phyloP scores from a whole-genome alignment of 2,113 vertebrate species.

The Columba janthina region DNA sequence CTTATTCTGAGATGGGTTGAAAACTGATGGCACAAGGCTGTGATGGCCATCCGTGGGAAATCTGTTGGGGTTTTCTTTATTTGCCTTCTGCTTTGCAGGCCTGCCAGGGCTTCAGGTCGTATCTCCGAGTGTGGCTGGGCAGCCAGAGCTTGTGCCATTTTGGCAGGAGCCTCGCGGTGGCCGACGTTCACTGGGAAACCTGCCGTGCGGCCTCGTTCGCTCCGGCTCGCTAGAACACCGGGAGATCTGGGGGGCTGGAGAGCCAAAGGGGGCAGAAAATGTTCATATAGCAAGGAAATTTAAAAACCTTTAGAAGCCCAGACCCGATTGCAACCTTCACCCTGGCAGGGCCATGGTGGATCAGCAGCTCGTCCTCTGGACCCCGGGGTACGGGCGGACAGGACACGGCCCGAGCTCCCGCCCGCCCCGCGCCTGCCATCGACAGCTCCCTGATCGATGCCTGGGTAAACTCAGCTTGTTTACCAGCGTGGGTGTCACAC shows the following conservation, averaged over 20 bases:
- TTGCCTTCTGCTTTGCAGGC: background rate
- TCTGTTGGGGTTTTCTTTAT: background rate
- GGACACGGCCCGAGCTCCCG: background rate
- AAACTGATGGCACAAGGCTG: background rate
- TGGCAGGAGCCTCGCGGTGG: background rate
- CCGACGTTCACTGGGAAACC: slow-evolving; percentile 42
- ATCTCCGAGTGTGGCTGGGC: background rate
- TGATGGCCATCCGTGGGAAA: background rate
- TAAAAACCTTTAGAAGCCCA: background rate
- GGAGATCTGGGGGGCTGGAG: background rate
- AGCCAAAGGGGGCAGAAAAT: background rate
- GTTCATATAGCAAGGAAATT: background rate
- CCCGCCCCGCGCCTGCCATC: background rate
- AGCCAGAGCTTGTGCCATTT: background rate
- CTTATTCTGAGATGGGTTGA: background rate
- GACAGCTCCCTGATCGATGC: slow-evolving; percentile 27
- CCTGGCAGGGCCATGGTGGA: background rate
- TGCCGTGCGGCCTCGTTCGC: background rate
- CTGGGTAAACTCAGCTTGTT: slow-evolving; percentile 56
- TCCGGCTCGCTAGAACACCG: background rate
- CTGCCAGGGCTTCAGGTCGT: background rate
- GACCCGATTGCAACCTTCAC: background rate
- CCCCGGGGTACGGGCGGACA: too few relatives aligned
- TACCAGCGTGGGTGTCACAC: slow-evolving; percentile 53
- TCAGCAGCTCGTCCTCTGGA: background rate